These are phyloP conservation scores for Stenopsyche tienmushanensis DNA, from an alignment of 1,140 invertebrate genomes.

Conservation along the genomic window DNA sequence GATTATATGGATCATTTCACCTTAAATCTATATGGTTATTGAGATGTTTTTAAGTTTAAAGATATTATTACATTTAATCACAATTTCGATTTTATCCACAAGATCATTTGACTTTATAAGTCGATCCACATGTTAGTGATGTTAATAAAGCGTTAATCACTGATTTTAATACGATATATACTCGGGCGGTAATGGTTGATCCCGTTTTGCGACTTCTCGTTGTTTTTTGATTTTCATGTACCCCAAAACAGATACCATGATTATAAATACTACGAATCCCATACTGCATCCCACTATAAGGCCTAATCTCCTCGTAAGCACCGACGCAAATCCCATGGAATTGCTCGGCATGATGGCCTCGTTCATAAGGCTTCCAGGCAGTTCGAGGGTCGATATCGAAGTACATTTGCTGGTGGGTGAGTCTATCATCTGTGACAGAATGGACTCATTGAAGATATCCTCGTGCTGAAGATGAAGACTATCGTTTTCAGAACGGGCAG, in stretches of 20 bases:
- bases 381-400: constrained; percentile 73
- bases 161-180: constrained; percentile 55
- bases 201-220: constrained; percentile 68
- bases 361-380: constrained; percentile 63
- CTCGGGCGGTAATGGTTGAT: constrained; percentile 63
- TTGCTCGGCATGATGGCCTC: constrained; percentile 67
- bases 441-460: constrained; percentile 47
- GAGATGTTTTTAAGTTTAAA: no score
- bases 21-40: no score
- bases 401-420: constrained; percentile 74
- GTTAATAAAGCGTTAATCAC: no score
- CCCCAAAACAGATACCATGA: constrained; percentile 77
- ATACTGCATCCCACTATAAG: constrained; percentile 82
- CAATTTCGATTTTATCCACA: no score
- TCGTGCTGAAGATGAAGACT: constrained; percentile 40
- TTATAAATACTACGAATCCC: constrained; percentile 81
- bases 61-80: no score
- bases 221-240: constrained; percentile 86
- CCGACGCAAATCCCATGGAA: constrained; percentile 63
- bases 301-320: constrained; percentile 75
- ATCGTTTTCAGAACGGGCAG: constrained; percentile 54
- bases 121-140: no score
- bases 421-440: constrained; percentile 68
- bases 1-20: no score
- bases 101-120: no score